These are phyloP conservation scores for Phyto melanocephala DNA, from an alignment of 2,888 invertebrate species.

Conservation along the genomic window DNA sequence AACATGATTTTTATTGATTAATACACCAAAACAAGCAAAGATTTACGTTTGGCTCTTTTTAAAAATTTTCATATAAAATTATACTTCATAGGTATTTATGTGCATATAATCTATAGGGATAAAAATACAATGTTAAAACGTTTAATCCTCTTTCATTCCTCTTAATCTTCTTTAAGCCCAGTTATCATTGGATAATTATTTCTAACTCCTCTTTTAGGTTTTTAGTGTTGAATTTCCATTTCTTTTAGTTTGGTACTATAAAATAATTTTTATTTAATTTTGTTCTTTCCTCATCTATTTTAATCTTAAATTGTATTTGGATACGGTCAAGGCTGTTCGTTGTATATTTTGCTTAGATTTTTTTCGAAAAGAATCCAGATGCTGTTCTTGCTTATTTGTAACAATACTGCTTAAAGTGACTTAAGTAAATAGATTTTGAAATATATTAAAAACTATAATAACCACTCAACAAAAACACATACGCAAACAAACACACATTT, in stretches of 20 bases:
- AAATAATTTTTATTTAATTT: too few relatives aligned
- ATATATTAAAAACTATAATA: slow-evolving; percentile 26
- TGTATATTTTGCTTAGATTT: slow-evolving; percentile 17
- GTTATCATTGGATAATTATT: too few relatives aligned
- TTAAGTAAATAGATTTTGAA: slow-evolving; percentile 48
- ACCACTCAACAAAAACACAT: neutral
- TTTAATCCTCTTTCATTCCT: too few relatives aligned
- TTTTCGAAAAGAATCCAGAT: slow-evolving; percentile 12
- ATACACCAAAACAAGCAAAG: neutral
- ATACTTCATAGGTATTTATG: too few relatives aligned
- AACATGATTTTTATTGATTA: neutral
- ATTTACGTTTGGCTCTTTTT: too few relatives aligned
- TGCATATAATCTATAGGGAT: too few relatives aligned
- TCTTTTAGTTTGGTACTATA: too few relatives aligned
- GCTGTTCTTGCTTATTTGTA: slow-evolving; percentile 17
- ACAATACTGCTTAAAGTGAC: slow-evolving; percentile 22
- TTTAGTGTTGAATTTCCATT: too few relatives aligned
- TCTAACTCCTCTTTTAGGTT: too few relatives aligned
- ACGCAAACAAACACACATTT: slow-evolving; percentile 2
- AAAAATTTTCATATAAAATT: too few relatives aligned
- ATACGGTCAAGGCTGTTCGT: slow-evolving; percentile 52
- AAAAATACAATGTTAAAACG: too few relatives aligned
- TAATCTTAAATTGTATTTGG: slow-evolving; percentile 21
- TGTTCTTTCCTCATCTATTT: slow-evolving; percentile 19
- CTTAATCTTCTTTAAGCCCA: too few relatives aligned